Base-by-base conservation (phyloP, 2,888 invertebrate genomes). In the Drosophila paucipuncta region DNA sequence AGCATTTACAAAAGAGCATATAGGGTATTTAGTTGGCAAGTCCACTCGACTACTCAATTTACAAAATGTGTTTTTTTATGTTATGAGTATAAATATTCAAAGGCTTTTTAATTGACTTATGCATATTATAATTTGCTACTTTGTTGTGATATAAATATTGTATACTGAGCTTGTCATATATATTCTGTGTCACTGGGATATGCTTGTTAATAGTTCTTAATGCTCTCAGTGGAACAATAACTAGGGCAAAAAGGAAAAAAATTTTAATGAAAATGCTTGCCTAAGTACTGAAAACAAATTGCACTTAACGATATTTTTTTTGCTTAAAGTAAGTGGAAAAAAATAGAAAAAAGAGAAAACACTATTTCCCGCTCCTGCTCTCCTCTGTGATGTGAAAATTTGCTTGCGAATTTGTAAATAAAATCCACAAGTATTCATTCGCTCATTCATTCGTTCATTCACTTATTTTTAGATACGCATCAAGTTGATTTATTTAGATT, bases 401-500 rank as follows among this genome's bases (percentile, higher is more conserved):
- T 89, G 84, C 85, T 89, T 84, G 86, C 85, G 81, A 90, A 90
- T 91, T 91, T 90, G 90, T 85, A 86, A 91, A 90, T 91, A 90
- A 91, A 91, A 81, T 77, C 82, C 73, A 69, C 59, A 88, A 68
- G 72, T 71, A 83, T 83, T 74, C 80, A 75, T 67, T 71, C 75
- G 67, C 69, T 68, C 73, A 73, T 58, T 75, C 64, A 72, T 62
- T 64, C 74, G 31, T 73, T 69, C 69, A 71, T 54, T 59, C 54
- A 67, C 68, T 66, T 73, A 73, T 89, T 80, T 85, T 89, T 66
- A 89, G 84, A 83, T 75, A 89, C 83, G 89, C 84, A 89, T 89
- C 84, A 89, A 89, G 83, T 88, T 91, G 92, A 92, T 91, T 91
- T 91, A 91, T 91, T 91, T 91, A 82, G 82, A 71, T 83, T 82